A percentile compares a stretch with the other conserved stretches of the same genome.
phyloP scores from a whole-genome alignment of 53 echinoderm and acorn worm genomes.

The Holothuria leucospilota region DNA sequence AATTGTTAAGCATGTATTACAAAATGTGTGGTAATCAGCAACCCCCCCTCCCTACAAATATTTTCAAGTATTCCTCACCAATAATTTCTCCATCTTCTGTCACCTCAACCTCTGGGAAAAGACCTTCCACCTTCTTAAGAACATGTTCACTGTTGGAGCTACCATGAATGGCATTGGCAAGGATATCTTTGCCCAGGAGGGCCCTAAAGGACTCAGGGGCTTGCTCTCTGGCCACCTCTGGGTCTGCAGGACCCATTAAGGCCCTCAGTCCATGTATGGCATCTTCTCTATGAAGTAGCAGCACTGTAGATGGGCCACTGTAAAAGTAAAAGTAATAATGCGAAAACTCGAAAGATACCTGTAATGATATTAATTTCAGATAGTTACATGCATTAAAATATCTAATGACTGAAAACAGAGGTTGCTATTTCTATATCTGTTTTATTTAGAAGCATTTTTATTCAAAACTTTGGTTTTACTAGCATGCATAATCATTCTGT shows the following conservation, averaged over 20 bases:
- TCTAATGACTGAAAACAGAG: too few species aligned
- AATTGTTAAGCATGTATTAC: too few species aligned
- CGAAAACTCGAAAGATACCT: not conserved
- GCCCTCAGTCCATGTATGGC: constrained; percentile 80
- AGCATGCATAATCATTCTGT: too few species aligned
- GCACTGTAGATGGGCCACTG: constrained; percentile 95
- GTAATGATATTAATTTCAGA: not conserved
- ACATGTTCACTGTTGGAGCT: constrained; percentile 79
- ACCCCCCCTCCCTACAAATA: not conserved
- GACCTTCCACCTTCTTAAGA: constrained; percentile 62
- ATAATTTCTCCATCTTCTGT: constrained; percentile 64
- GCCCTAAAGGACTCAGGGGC: constrained; percentile 94
- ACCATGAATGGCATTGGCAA: constrained; percentile 92
- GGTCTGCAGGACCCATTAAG: constrained; percentile 95
- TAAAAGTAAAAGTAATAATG: not conserved
- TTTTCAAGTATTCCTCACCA: constrained; percentile 53
- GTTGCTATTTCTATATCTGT: too few species aligned
- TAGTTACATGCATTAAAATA: not conserved
- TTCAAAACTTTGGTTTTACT: too few species aligned
- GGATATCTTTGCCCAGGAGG: constrained; percentile 87
- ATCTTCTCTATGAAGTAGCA: constrained; percentile 91
- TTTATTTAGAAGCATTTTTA: too few species aligned
- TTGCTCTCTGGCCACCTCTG: constrained; percentile 86
- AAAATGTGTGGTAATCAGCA: too few species aligned
- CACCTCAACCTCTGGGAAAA: constrained; percentile 90